Base-by-base conservation (phyloP, 2,113 vertebrate genomes). In the Centropus unirufus region DNA sequence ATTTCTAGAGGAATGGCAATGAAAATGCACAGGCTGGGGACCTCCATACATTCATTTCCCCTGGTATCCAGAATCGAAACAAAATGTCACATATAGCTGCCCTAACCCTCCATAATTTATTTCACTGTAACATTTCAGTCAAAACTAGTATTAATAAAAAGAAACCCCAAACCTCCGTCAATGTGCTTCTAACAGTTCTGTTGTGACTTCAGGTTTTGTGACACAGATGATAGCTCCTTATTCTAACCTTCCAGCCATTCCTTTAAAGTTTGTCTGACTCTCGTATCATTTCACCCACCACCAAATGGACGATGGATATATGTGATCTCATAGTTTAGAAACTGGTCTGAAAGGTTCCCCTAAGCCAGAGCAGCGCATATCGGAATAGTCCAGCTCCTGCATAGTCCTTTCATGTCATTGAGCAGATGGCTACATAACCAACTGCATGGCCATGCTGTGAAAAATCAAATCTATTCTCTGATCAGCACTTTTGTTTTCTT, bases 401-500 rank as follows among this genome's bases (percentile, higher is more conserved):
- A 15, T 18, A 49, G 54, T 11, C 64, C 51, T 77, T 54, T n/a
- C 36, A 34, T 20, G 30, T 57, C 74, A 83, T 69, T 83, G 79
- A 66, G 58, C 68, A 69, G 57, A 57, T 75, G 34, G 22, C 63
- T 77, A 83, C 85, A 55, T 57, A 90, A 81, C 47, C 57, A 21
- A 21, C 83, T 89, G 74, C 26, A 7, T 20, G 44, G 59, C 34
- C 0, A 0, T 30, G 32, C 55, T 59, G 73, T 58, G 55, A 84
- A 63, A 75, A 94, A 95, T 89, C 52, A 81, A 66, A 89, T 73
- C 58, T 73, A 26, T 85, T 87, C 63, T 89, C 54, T 3, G 0
- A 44, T 57, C 32, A 96, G 36, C 95, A 94, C 67, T 96, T 97
- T 83, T 87, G 39, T 54, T 96, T 97, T 94, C 84, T 94, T 96